Evolutionary conservation across 2,888 invertebrate species (phyloP), one percentile per base, ranked within the genome.

Genomic region (Drosophila borborema): DNA sequence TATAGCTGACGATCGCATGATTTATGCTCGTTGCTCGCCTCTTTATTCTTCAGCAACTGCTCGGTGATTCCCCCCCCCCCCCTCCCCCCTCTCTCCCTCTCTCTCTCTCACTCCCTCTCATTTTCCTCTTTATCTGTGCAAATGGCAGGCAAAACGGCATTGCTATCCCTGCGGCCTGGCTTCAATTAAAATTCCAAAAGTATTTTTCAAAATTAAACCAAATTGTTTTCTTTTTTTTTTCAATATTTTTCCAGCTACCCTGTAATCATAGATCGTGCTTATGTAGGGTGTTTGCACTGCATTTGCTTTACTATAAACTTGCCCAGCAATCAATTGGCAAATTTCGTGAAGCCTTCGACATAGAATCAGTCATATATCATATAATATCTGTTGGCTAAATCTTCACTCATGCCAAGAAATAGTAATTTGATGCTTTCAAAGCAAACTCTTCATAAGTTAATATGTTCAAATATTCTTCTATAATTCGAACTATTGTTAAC

Each of bases 101-200:
- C 41, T 18, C 20, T 31, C 36, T 14, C 38, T 14, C 14, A 14
- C 38, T 14, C 38, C 3, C 31, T 31, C n/a, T 3, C 20, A 20
- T 7, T 10, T 18, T 5, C 10, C 14, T 40, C 16, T 18, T 40
- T 40, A 45, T 63, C 38, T 16, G 5, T 63, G 62, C 62, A 45
- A 62, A 54, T 54, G 62, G 34, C 54, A 43, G 56, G 43, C 54
- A 41, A n/a, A 38, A 28, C 54, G 12, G 14, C 28, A 40, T 55
- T 12, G 8, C 41, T 8, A 56, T 41, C 41, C 58, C 58, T 45
- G 45, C 45, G 58, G 45, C 36, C 41, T 46, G 16, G 18, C 51
- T 63, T 64, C 89, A 84, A 88, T 88, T 84, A 88, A 84, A 84
- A 88, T 84, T 82, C 84, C 80, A 73, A 74, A 82, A 82, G 71